Evolutionary conservation across 2,797 vertebrate species (phyloP).

Genomic region (Loriculus beryllinus): DNA sequence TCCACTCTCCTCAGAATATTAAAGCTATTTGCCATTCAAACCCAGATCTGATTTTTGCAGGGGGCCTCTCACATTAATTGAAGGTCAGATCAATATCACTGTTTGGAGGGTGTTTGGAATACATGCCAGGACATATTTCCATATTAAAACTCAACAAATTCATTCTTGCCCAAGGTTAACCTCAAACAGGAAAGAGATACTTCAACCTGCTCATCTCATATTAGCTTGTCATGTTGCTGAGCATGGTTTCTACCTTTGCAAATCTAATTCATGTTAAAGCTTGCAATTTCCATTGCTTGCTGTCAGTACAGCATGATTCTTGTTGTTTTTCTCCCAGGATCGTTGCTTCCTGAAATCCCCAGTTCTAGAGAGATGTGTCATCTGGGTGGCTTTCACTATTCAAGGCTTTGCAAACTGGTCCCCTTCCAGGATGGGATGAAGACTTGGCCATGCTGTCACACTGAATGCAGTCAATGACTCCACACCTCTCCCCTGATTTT

Average conservation of each 20-base stretch:
- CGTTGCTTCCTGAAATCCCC: neutral
- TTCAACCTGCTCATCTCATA: neutral
- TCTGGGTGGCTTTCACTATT: neutral
- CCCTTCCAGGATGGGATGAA: rapidly evolving
- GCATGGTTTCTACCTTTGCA: neutral
- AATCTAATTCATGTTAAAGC: neutral
- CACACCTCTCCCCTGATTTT: neutral
- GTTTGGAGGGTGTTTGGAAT: neutral
- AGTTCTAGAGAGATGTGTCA: neutral
- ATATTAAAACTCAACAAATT: slow-evolving; percentile 28
- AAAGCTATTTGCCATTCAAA: slow-evolving; percentile 9
- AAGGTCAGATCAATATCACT: slow-evolving; percentile 35
- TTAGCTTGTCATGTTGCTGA: neutral
- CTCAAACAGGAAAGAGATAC: neutral
- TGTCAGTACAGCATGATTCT: rapidly evolving
- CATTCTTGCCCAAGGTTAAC: neutral
- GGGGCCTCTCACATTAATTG: neutral
- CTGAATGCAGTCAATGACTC: neutral
- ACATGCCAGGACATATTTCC: slow-evolving; percentile 4
- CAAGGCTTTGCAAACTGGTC: neutral
- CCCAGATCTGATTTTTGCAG: neutral
- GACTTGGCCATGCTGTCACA: rapidly evolving
- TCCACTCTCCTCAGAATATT: neutral
- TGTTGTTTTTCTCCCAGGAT: neutral
- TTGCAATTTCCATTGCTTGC: neutral